phyloP scores from a whole-genome alignment of 2,888 invertebrate genomes.

The Cerastis leucographa region DNA sequence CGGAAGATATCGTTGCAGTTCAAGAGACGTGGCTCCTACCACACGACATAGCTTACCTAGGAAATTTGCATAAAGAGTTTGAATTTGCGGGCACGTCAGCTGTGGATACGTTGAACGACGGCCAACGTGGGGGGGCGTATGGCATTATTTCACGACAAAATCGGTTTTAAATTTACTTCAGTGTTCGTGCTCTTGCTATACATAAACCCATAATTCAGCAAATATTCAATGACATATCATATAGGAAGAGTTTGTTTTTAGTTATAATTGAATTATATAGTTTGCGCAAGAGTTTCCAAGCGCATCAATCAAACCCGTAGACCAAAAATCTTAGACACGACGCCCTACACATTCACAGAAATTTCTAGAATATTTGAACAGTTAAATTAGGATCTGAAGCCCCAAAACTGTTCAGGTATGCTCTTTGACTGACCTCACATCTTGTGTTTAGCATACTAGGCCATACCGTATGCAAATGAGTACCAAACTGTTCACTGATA shows the following conservation, averaged over 20 bases:
- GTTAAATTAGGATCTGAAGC: conserved; percentile 33
- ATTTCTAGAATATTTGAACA: conserved; percentile 44
- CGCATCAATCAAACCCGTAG: conserved; percentile 14
- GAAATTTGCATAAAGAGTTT: no score
- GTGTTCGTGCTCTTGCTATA: neutral
- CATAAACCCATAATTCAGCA: neutral
- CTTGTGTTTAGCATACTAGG: conserved; percentile 58
- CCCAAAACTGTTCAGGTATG: conserved; percentile 47
- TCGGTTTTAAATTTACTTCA: neutral
- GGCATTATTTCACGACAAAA: neutral
- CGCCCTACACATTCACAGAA: neutral
- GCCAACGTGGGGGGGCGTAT: no score
- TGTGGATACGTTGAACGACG: no score
- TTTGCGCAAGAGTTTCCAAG: neutral
- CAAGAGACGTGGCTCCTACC: no score
- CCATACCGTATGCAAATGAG: conserved; percentile 49
- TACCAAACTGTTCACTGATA: conserved; percentile 28
- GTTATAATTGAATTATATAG: neutral
- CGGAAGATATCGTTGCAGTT: no score
- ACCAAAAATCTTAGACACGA: conserved; percentile 3
- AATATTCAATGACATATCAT: neutral
- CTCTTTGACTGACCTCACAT: conserved; percentile 46
- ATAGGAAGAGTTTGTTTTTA: neutral
- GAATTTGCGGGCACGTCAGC: no score
- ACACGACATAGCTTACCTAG: no score